Conservation (phyloP, 23 tunicate species). For the Ciona savignyi region DNA sequence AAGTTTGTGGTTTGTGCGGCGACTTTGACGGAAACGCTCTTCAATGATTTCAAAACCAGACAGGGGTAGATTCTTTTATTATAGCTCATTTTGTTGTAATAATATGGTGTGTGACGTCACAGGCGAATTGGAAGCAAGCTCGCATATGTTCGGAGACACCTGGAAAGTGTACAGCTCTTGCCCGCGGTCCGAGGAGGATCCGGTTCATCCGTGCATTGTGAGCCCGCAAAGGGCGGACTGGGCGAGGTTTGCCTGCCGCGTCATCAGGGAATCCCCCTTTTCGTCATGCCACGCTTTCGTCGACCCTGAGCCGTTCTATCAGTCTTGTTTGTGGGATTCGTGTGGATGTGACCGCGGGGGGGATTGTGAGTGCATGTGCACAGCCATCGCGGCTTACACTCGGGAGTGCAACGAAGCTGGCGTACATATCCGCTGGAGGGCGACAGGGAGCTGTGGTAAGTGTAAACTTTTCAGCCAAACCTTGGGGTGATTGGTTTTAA, state of each 20-base stretch:
- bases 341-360: slow-evolving; percentile 98
- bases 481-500: too few species aligned
- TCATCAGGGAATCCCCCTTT: slow-evolving; percentile 57
- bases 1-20: slow-evolving; percentile 90
- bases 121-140: slow-evolving; percentile 61
- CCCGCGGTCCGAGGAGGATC: slow-evolving; percentile 83
- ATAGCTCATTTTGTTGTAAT: too few species aligned
- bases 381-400: slow-evolving; percentile 84
- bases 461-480: too few species aligned
- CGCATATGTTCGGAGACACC: slow-evolving; percentile 63
- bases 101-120: neutral
- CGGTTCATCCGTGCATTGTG: slow-evolving; percentile 74
- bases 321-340: slow-evolving; percentile 91
- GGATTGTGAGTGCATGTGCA: slow-evolving; percentile 95
- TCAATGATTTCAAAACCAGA: slow-evolving; percentile 75
- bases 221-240: slow-evolving; percentile 79
- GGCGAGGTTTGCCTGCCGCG: slow-evolving; percentile 66
- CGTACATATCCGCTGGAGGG: slow-evolving; percentile 81
- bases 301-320: slow-evolving; percentile 79
- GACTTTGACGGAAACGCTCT: slow-evolving; percentile 82
- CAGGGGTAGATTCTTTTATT: slow-evolving; percentile 70
- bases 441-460: slow-evolving; percentile 88
- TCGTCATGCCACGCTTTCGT: slow-evolving; percentile 62
- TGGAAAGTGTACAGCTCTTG: slow-evolving; percentile 85
- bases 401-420: slow-evolving; percentile 79